Evolutionary conservation across 1,140 invertebrate species (phyloP).

Genomic region (Aethina tumida): DNA sequence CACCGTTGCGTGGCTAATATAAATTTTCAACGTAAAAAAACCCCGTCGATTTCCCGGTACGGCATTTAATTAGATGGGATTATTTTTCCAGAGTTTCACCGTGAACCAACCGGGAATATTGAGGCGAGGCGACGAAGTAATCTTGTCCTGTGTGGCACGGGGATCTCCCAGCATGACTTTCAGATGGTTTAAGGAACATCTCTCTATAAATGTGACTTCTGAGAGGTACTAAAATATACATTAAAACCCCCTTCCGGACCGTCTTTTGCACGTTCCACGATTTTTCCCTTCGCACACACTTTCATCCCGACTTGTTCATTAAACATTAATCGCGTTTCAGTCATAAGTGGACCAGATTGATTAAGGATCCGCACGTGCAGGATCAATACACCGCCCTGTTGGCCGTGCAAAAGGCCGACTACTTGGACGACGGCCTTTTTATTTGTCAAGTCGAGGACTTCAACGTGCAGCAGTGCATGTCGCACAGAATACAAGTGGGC

Average conservation of each 20-base stretch:
- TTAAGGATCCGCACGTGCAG: conserved; percentile 34
- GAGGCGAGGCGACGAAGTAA: conserved; percentile 62
- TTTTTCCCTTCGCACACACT: conserved; percentile 7
- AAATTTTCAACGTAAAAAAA: background rate
- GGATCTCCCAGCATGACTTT: conserved; percentile 63
- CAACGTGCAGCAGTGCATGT: conserved; percentile 63
- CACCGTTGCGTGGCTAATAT: background rate
- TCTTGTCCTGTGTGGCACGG: conserved; percentile 63
- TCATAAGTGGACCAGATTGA: conserved; percentile 50
- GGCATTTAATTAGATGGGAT: conserved; percentile 12
- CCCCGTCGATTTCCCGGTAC: background rate
- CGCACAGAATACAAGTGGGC: conserved; percentile 53
- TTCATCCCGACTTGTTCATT: no score
- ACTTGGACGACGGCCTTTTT: conserved; percentile 60
- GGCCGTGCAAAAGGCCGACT: conserved; percentile 53
- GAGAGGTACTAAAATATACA: conserved; percentile 7
- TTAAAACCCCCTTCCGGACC: no score
- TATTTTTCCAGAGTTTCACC: conserved; percentile 44
- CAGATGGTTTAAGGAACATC: conserved; percentile 71
- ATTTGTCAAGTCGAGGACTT: conserved; percentile 64
- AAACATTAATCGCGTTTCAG: conserved; percentile 18
- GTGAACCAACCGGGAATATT: conserved; percentile 54
- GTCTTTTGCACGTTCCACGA: no score
- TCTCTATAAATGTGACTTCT: conserved; percentile 50
- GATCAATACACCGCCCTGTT: conserved; percentile 59